Base-by-base conservation (phyloP, 1,140 invertebrate species). In the Venturia canescens region DNA sequence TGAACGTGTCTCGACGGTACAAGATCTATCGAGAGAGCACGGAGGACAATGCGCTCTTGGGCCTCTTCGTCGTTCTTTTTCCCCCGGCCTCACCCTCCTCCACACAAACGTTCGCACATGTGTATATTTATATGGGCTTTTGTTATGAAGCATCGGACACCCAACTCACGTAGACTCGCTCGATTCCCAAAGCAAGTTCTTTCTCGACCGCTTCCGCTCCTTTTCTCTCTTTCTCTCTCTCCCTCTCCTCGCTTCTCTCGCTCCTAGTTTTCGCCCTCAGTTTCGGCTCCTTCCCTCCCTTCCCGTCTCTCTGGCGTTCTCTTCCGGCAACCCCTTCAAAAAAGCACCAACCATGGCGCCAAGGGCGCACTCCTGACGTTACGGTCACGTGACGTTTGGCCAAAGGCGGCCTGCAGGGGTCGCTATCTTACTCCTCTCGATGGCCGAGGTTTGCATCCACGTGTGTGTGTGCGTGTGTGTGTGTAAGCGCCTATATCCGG, bases 11-110 rank as follows among this genome's bases (percentile, higher is more conserved):
- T 60, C 72, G 70, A 29, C 60, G 76, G 44, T 63, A 79, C 69
- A 76, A 76, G 72, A 76, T 76, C 72, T 50, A 72, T 83, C 80
- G 83, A 81, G 71, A 81, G 71, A 48, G 38, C 16, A 63, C 16
- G 27, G 72, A 76, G 72, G 70, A 67, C 70, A 63, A 48, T 80
- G 66, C 53, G 11, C 78, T 71, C 23, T 26, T 78, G 67, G 53
- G 26, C 15, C 60, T 67, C 63, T 60, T 23, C 15, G 69, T 63
- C 50, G 21, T 69, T 60, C 27, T 31, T 50, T 29, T 13, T 26
- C 16, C 11, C 11, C 27, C 60, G 5, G 7, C 11, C 1, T 23
- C n/a, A 23, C 23, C 60, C 60, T 60, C 23, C 3, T n/a, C 16
- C 11, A 26, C 60, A 63, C 60, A 23, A 18, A 57, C 53, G 21